A percentile compares a stretch with the other conserved stretches of the same genome.
Conservation (phyloP, 2,113 vertebrate genomes). For the Hemibagrus wyckioides region DNA sequence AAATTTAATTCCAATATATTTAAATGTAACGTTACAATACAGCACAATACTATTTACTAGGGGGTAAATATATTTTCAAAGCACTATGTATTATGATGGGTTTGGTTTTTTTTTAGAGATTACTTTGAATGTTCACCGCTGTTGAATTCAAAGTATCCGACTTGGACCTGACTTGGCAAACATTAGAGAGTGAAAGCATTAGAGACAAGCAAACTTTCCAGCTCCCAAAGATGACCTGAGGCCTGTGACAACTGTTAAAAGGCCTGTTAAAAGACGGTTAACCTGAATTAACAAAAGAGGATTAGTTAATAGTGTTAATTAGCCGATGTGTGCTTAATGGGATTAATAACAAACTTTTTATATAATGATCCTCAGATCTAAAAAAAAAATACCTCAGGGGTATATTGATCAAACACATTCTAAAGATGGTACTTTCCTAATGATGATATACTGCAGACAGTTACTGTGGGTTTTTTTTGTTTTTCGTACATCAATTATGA, state of each 20-base stretch:
- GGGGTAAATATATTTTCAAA: not conserved
- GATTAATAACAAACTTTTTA: no score
- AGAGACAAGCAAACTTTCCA: conserved; percentile 8
- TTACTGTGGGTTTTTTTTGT: no score
- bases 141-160: not conserved
- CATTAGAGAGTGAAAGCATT: conserved; percentile 7
- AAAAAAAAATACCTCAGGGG: no score
- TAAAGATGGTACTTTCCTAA: no score
- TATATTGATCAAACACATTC: no score
- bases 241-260: not conserved
- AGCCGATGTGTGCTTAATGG: no score
- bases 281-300: not conserved
- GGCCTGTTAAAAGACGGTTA: not conserved
- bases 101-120: not conserved
- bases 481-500: no score
- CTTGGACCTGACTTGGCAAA: not conserved
- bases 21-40: not conserved
- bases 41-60: not conserved
- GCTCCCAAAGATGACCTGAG: conserved; percentile 14
- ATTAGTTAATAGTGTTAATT: not conserved
- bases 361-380: no score
- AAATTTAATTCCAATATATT: not conserved
- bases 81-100: not conserved
- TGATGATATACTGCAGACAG: no score
- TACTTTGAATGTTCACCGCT: not conserved